These are phyloP conservation scores for Eustalomyia histrio DNA, from an alignment of 2,888 invertebrate species.

Conservation along the genomic window DNA sequence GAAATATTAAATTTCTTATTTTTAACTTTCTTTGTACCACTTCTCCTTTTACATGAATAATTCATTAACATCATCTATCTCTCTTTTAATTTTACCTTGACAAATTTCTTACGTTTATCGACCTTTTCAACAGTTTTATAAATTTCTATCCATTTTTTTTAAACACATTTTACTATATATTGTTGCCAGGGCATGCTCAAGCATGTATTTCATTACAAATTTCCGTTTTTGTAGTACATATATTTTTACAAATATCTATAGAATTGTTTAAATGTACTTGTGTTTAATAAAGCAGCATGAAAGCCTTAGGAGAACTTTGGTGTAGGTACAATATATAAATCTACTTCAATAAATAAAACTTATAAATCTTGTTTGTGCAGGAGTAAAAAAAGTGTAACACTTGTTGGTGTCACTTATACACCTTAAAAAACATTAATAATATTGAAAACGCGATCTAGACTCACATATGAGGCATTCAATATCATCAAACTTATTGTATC, in stretches of 20 bases:
- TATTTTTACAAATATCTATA: not conserved
- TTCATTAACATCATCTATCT: not conserved
- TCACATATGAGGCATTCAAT: too few species aligned
- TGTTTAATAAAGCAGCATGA: not conserved
- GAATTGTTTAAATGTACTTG: not conserved
- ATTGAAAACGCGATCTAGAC: not conserved
- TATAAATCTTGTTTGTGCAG: not conserved
- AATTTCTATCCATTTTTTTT: slow-evolving; percentile 6
- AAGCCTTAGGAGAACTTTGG: not conserved
- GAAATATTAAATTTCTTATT: too few species aligned
- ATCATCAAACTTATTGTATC: too few species aligned
- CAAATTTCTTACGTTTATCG: slow-evolving; percentile 11
- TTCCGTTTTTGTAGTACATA: slow-evolving; percentile 3
- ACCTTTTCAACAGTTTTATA: slow-evolving; percentile 4
- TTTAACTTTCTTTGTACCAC: too few species aligned
- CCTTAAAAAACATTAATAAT: slow-evolving; percentile 5
- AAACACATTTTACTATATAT: not conserved
- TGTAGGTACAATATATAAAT: not conserved
- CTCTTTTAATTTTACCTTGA: slow-evolving; percentile 11
- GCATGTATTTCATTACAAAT: slow-evolving; percentile 2
- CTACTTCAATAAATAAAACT: slow-evolving; percentile 9
- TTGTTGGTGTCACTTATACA: slow-evolving; percentile 19
- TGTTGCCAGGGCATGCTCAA: not conserved
- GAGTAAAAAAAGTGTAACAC: slow-evolving; percentile 7
- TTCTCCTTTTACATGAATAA: too few species aligned